phyloP scores from a whole-genome alignment of 92 coral and sea anemone genomes.

The Heteractis magnifica region DNA sequence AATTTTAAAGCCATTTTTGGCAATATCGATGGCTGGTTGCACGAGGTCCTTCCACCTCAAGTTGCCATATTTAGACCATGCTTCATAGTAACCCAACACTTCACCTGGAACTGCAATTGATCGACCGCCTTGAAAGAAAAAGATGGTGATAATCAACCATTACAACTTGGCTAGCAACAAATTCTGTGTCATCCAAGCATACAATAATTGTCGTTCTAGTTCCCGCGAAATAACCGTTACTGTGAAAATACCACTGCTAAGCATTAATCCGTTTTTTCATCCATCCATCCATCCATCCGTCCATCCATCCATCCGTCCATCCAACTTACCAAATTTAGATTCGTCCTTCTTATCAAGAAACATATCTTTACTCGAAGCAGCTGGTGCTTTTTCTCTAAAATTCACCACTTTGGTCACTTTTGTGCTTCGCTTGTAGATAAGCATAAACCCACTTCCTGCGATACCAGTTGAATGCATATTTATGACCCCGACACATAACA shows the following conservation, averaged over 20 bases:
- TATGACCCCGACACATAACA: slow-evolving; percentile 92
- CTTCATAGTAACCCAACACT: slow-evolving; percentile 66
- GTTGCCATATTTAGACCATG: slow-evolving; percentile 74
- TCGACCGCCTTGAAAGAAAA: slow-evolving; percentile 45
- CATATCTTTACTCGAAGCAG: slow-evolving; percentile 30
- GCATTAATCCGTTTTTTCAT: too few relatives aligned
- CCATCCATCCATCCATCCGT: too few relatives aligned
- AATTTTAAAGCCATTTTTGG: slow-evolving; percentile 70
- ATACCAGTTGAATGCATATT: slow-evolving; percentile 93
- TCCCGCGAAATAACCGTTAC: too few relatives aligned
- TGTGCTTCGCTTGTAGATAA: slow-evolving; percentile 64
- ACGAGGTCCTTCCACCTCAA: slow-evolving; percentile 77
- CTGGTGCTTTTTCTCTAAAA: slow-evolving; percentile 82
- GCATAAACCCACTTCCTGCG: slow-evolving; percentile 99
- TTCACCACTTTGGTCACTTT: slow-evolving; percentile 61
- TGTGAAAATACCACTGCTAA: too few relatives aligned
- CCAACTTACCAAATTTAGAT: not conserved
- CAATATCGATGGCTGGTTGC: slow-evolving; percentile 76
- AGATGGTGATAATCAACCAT: slow-evolving; percentile 38
- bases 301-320: too few relatives aligned
- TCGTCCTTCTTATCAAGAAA: not conserved
- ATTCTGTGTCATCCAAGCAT: too few relatives aligned
- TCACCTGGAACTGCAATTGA: slow-evolving; percentile 86
- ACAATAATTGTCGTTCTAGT: too few relatives aligned
- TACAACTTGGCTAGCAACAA: not conserved